Base-by-base conservation (phyloP, 2,888 invertebrate species). In the Acrocyrtus sp. region DNA sequence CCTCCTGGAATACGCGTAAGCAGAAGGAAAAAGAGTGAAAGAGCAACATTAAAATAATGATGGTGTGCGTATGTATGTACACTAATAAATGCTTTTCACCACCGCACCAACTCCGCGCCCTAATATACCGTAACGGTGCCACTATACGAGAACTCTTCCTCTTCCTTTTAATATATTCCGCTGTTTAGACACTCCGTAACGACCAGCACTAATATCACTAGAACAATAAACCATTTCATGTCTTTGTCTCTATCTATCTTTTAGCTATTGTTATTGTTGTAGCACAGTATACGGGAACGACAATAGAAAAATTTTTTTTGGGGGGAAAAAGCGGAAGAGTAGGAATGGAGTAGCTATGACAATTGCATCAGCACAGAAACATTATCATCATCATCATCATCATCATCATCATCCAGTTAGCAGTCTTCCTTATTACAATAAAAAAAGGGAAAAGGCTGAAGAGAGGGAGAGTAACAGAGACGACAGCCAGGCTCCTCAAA, bases 401-500 rank as follows among this genome's bases (percentile, higher is more conserved):
- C 54, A 43, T 41, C 50, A 26, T 26, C n/a, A n/a, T n/a, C n/a
- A n/a, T n/a, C n/a, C n/a, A n/a, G n/a, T n/a, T n/a, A n/a, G n/a
- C n/a, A n/a, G n/a, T 61, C 45, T 53, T 45, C 53, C 45, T 63
- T 19, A 51, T 53, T 63, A 41, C 34, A 17, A 51, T 39, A 22
- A 53, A 22, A 41, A 12, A 39, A 62, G 43, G 53, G 10, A 62
- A 61, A 48, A n/a, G n/a, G n/a, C n/a, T n/a, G n/a, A n/a, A n/a
- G n/a, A n/a, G n/a, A n/a, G n/a, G n/a, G 39, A 57, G 57, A 57
- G 17, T 6, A 22, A 41, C 21, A 3, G 15, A 34, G 62, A 62
- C 26, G 43, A 53, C 27, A 60, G 56, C 5, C 41, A 48, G 67
- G 29, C 58, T 58, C 58, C 48, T 68, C 22, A 69, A n/a, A 69